These are phyloP conservation scores for Crotalus tigris DNA, from an alignment of 2,113 vertebrate genomes.

Conservation along the genomic window DNA sequence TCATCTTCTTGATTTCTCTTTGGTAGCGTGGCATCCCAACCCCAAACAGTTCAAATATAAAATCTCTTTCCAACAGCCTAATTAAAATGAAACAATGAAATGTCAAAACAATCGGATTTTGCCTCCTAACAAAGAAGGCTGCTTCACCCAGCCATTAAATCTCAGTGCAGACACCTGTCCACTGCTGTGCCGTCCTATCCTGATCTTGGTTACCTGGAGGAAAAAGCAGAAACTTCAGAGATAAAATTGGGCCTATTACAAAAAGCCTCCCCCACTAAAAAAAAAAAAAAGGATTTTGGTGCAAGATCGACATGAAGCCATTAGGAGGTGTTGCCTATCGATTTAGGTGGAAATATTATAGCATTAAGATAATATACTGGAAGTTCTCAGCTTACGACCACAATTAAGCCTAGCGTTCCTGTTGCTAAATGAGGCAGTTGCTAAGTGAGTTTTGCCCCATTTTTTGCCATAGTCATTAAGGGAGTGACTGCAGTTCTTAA, in stretches of 20 bases:
- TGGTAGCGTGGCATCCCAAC: not conserved
- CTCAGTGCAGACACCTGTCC: not conserved
- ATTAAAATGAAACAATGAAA: slow-evolving; percentile 1
- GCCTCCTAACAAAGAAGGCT: not conserved
- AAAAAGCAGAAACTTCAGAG: not conserved
- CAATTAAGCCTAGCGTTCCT: no score
- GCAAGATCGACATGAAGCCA: not conserved
- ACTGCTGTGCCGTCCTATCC: not conserved
- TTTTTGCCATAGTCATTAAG: no score
- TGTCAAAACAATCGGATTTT: not conserved
- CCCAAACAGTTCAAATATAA: slow-evolving; percentile 7
- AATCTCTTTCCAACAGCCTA: not conserved
- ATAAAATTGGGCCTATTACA: not conserved
- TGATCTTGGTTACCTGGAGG: not conserved
- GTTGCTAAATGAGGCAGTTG: no score
- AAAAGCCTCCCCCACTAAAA: not conserved
- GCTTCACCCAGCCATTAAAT: not conserved
- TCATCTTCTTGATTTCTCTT: not conserved
- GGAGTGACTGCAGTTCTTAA: no score
- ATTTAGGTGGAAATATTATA: not conserved
- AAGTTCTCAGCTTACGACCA: no score
- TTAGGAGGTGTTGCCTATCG: not conserved
- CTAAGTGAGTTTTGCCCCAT: no score
- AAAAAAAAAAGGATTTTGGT: no score
- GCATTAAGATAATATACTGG: not conserved